Evolutionary conservation across 2,113 vertebrate species (phyloP).

Genomic region (Burhinus bistriatus): DNA sequence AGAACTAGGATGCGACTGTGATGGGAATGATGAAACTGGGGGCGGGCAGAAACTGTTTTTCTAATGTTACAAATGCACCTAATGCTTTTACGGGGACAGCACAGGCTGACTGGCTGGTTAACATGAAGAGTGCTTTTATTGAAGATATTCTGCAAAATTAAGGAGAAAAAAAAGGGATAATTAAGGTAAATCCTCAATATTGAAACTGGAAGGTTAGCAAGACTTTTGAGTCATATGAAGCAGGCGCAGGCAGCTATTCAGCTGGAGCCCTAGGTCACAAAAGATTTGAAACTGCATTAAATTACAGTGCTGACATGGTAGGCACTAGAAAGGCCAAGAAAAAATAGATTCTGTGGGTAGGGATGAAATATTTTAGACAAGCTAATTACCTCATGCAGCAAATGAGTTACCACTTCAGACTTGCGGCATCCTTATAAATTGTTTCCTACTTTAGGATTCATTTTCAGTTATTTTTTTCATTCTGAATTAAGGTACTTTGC

Average conservation of each 20-base stretch:
- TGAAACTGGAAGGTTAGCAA: background rate
- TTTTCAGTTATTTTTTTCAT: background rate
- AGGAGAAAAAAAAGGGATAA: background rate
- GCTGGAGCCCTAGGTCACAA: background rate
- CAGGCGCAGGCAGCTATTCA: background rate
- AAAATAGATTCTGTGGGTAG: background rate
- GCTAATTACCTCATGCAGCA: conserved; percentile 15
- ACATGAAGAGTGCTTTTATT: background rate
- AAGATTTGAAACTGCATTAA: background rate
- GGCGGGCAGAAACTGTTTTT: background rate
- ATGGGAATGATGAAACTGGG: background rate
- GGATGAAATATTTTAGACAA: background rate
- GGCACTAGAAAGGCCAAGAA: background rate
- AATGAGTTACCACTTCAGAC: background rate
- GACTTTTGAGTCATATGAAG: background rate
- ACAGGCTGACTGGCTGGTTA: background rate
- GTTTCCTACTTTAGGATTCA: background rate
- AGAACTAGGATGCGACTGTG: background rate
- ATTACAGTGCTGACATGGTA: background rate
- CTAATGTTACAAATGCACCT: fast-evolving
- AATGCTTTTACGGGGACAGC: background rate
- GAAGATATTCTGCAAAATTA: background rate
- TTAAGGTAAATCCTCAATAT: background rate
- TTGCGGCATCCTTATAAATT: background rate
- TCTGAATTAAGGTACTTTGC: background rate